A percentile compares a stretch with the other conserved stretches of the same genome.
These are phyloP conservation scores for Trochalopteron elliotii DNA, from an alignment of 2,113 vertebrate genomes.

Conservation along the genomic window DNA sequence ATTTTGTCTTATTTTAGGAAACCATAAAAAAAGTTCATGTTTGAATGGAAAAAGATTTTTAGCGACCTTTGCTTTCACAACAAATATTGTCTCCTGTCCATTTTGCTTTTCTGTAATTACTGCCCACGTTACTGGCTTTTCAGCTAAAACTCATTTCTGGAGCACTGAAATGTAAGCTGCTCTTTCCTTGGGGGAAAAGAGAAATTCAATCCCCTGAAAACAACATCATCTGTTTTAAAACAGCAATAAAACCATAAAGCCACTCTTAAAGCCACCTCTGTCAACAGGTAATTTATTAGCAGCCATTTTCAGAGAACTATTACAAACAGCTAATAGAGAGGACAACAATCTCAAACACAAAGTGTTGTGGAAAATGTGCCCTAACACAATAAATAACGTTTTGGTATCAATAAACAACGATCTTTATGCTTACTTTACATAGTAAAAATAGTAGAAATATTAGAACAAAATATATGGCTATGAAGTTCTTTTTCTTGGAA, in stretches of 20 bases:
- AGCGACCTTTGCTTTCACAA: neutral
- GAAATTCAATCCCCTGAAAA: neutral
- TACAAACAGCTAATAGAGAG: neutral
- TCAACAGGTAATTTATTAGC: neutral
- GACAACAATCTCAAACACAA: neutral
- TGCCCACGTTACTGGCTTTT: neutral
- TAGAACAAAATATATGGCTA: neutral
- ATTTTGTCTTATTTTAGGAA: neutral
- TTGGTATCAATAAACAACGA: neutral
- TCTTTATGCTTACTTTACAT: neutral
- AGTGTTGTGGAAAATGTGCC: neutral
- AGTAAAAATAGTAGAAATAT: neutral
- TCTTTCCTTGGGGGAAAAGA: neutral
- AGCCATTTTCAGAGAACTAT: neutral
- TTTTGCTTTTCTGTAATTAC: neutral
- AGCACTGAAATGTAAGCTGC: neutral
- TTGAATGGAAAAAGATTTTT: neutral
- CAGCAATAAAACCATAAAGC: neutral
- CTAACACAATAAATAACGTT: neutral
- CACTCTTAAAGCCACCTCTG: slow-evolving; percentile 13
- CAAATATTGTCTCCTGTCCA: neutral
- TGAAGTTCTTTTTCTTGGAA: neutral
- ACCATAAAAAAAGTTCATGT: neutral
- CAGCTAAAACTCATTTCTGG: neutral
- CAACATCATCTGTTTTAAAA: neutral